Conservation (phyloP, 2,113 vertebrate genomes). For the Nycticebus coucang region DNA sequence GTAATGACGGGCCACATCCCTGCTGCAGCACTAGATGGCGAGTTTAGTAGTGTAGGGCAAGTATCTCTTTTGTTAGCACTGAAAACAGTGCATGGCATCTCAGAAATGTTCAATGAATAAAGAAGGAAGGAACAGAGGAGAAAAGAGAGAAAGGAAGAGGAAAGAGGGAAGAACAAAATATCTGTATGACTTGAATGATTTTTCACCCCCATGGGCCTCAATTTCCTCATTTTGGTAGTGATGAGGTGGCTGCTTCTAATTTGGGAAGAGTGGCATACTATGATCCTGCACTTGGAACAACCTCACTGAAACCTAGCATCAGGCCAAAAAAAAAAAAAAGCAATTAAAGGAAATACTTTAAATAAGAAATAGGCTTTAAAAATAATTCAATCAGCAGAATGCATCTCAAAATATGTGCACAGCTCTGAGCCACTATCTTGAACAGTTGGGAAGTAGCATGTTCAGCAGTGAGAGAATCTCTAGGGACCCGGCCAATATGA, state of each 20-base stretch:
- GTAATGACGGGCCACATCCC: background rate
- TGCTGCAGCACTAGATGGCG: background rate
- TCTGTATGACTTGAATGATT: background rate
- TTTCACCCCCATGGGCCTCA: background rate
- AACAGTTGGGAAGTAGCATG: conserved; percentile 66
- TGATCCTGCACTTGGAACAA: conserved; percentile 40
- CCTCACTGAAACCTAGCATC: conserved; percentile 46
- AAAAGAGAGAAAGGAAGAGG: background rate
- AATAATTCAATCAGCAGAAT: conserved; percentile 78
- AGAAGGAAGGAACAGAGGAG: background rate
- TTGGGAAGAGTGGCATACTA: conserved; percentile 9
- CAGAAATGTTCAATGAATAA: background rate
- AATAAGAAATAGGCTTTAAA: conserved; percentile 75
- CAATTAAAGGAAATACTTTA: conserved; percentile 70
- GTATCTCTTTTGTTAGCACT: background rate
- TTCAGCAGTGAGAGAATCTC: conserved; percentile 66
- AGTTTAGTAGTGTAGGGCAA: background rate
- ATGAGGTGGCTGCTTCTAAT: conserved; percentile 2
- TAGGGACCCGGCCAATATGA: conserved; percentile 62
- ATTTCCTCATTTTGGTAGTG: conserved; percentile 7
- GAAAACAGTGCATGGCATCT: background rate
- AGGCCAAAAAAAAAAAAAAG: conserved; percentile 33
- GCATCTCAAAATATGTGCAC: conserved; percentile 69
- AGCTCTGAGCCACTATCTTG: conserved; percentile 69
- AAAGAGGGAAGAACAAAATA: background rate